These are phyloP conservation scores for Triops longicaudatus DNA, from an alignment of 1,140 invertebrate species.

Conservation along the genomic window DNA sequence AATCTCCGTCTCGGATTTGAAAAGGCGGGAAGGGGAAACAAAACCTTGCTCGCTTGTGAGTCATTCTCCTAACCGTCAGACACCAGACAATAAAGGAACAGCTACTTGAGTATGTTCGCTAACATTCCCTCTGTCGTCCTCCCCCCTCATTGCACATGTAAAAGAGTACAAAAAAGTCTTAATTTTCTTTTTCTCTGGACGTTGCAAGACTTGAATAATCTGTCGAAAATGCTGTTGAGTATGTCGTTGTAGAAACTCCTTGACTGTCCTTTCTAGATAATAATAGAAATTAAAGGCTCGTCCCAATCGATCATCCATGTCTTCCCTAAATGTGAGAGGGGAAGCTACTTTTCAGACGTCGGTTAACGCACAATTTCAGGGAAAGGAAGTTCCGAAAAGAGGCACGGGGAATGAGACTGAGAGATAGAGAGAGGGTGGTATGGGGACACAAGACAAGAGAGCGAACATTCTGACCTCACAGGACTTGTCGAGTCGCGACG, in stretches of 20 bases:
- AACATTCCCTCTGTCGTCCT: background rate
- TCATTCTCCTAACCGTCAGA: slow-evolving; percentile 13
- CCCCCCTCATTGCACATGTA: background rate
- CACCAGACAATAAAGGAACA: background rate
- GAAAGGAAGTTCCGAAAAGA: slow-evolving; percentile 16
- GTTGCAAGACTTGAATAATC: no score
- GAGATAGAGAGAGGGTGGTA: slow-evolving; percentile 27
- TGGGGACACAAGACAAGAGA: background rate
- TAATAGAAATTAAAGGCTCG: no score
- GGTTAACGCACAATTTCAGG: no score
- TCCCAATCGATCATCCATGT: no score
- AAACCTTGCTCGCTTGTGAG: slow-evolving; percentile 10
- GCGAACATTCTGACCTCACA: slow-evolving; percentile 22
- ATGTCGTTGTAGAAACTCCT: no score
- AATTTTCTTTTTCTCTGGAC: no score
- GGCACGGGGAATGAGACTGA: slow-evolving; percentile 25
- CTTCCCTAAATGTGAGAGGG: no score
- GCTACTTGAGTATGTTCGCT: background rate
- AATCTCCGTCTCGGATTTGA: background rate
- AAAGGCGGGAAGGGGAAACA: background rate
- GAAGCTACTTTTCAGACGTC: no score
- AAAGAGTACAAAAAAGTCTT: background rate
- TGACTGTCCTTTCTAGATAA: no score
- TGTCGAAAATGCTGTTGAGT: no score
- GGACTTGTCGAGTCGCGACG: slow-evolving; percentile 21